These are phyloP conservation scores for Aurelia coerulea DNA, from an alignment of 30 jellyfish, hydroid and myxozoan species.

Conservation along the genomic window DNA sequence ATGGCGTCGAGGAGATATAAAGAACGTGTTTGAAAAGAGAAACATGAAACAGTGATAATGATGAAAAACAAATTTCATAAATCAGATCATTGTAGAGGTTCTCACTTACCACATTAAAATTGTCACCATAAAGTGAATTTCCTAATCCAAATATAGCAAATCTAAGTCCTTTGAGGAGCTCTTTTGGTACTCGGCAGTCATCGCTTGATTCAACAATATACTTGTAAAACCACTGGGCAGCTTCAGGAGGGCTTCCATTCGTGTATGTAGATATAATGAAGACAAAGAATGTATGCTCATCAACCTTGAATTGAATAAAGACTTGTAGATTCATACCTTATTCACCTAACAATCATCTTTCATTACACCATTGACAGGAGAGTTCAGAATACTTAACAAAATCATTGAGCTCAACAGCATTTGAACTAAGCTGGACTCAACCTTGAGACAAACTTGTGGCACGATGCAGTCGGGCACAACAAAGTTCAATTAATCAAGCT, in stretches of 20 bases:
- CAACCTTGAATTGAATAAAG: constrained; percentile 41
- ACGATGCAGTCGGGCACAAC: no score
- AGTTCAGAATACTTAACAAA: no score
- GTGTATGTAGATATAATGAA: constrained; percentile 89
- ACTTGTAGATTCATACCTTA: no score
- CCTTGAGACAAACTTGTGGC: no score
- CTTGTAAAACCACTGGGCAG: constrained; percentile 87
- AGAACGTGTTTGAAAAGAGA: no score
- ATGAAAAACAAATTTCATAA: neutral
- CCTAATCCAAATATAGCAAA: constrained; percentile 98
- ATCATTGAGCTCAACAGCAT: no score
- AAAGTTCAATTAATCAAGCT: no score
- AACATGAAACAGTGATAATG: no score
- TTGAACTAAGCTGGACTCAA: no score
- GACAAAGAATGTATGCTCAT: constrained; percentile 18
- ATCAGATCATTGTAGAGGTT: neutral
- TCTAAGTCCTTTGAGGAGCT: constrained; percentile 71
- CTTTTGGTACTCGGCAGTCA: constrained; percentile 94
- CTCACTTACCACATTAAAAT: constrained; percentile 84
- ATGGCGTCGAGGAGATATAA: no score
- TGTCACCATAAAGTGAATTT: constrained; percentile 82
- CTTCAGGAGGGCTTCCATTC: constrained; percentile 88
- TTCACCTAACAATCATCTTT: no score
- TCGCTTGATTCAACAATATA: constrained; percentile 83
- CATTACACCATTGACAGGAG: no score